Conservation (phyloP, 2,888 invertebrate genomes). For the Diplazon laetatorius region DNA sequence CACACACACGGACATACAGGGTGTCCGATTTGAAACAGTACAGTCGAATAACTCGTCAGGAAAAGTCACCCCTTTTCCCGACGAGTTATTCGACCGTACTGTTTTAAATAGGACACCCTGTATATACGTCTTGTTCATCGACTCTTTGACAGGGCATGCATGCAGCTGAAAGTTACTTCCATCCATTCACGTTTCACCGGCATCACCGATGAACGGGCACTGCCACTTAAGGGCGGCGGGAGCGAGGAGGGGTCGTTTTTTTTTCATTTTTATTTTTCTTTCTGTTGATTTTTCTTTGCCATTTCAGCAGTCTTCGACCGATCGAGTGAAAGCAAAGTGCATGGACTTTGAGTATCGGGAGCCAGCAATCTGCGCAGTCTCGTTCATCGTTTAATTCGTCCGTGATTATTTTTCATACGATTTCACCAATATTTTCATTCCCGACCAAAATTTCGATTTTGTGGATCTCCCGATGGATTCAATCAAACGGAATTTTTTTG, state of each 20-base stretch:
- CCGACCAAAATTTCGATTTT: too few relatives aligned
- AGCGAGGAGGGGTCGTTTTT: too few relatives aligned
- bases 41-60: too few relatives aligned
- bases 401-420: too few relatives aligned
- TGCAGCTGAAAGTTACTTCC: slow-evolving; percentile 38
- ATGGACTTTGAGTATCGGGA: neutral
- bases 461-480: too few relatives aligned
- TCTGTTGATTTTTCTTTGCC: neutral
- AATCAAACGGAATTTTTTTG: neutral
- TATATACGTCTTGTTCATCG: slow-evolving; percentile 6
- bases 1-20: too few relatives aligned
- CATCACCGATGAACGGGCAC: neutral
- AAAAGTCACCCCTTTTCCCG: too few relatives aligned
- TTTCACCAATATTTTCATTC: too few relatives aligned
- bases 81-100: too few relatives aligned
- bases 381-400: too few relatives aligned
- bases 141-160: slow-evolving; percentile 9
- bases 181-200: slow-evolving; percentile 16
- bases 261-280: neutral
- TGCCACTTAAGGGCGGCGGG: neutral
- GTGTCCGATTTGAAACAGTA: too few relatives aligned
- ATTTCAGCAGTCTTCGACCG: slow-evolving; percentile 28
- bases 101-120: too few relatives aligned
- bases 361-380: neutral
- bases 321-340: slow-evolving; percentile 38